These are phyloP conservation scores for Eciton burchellii DNA, from an alignment of 1,140 invertebrate species.

Conservation along the genomic window DNA sequence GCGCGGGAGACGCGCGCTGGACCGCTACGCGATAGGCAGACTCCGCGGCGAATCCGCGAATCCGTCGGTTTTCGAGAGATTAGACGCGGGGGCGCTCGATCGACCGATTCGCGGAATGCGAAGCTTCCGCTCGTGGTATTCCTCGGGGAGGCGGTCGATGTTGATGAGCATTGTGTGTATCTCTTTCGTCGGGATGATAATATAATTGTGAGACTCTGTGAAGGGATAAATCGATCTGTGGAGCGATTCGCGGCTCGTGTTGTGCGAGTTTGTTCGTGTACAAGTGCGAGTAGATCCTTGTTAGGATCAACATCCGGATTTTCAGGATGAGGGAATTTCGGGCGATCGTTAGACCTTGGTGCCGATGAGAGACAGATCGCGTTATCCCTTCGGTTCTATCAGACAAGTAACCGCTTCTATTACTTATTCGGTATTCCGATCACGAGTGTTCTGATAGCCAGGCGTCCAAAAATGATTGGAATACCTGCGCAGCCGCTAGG, in stretches of 20 bases:
- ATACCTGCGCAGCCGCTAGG: slow-evolving; percentile 12
- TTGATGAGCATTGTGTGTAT: too few species aligned
- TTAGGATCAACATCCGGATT: too few species aligned
- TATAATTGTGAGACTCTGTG: slow-evolving; percentile 10
- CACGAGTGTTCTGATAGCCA: too few species aligned
- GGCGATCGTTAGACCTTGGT: not conserved
- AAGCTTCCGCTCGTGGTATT: not conserved
- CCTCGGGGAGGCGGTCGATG: not conserved
- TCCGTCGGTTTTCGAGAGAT: not conserved
- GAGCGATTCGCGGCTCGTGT: not conserved
- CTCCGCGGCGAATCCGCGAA: not conserved
- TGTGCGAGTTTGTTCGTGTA: not conserved
- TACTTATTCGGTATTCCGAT: too few species aligned
- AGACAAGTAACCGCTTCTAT: too few species aligned
- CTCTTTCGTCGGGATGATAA: too few species aligned
- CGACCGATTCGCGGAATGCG: too few species aligned
- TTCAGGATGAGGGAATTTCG: too few species aligned
- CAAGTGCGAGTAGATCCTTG: not conserved
- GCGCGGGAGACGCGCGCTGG: slow-evolving; percentile 32
- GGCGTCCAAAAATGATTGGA: too few species aligned
- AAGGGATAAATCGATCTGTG: not conserved
- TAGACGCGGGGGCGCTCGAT: too few species aligned
- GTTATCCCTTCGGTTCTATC: not conserved
- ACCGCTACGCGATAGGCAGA: not conserved
- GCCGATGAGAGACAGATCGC: not conserved